Evolutionary conservation across 1,140 invertebrate species (phyloP).

Genomic region (Scylla paramamosain): DNA sequence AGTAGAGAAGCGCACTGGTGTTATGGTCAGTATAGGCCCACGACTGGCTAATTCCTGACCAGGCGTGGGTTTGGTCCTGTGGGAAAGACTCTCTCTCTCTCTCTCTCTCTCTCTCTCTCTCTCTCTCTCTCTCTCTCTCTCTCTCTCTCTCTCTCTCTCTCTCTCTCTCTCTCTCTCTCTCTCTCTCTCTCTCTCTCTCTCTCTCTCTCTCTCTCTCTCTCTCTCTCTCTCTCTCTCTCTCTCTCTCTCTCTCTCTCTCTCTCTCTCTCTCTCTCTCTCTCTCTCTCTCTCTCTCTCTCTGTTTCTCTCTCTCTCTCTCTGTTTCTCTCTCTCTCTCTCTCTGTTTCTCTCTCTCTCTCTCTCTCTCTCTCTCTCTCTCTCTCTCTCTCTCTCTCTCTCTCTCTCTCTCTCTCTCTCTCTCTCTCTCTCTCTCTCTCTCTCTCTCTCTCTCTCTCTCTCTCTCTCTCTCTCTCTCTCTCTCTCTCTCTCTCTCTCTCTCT

Average conservation of each 20-base stretch:
- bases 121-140: background rate
- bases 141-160: background rate
- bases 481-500: background rate
- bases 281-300: background rate
- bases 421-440: background rate
- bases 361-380: background rate
- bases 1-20: too few species aligned
- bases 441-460: slow-evolving; percentile 9
- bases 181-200: background rate
- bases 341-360: slow-evolving; percentile 4
- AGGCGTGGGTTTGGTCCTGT: too few species aligned
- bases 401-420: background rate
- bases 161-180: background rate
- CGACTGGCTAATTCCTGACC: background rate
- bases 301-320: too few species aligned
- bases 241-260: background rate
- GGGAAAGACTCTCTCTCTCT: background rate
- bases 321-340: background rate
- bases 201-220: background rate
- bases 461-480: background rate
- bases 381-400: slow-evolving; percentile 20
- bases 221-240: background rate
- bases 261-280: background rate
- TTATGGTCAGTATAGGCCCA: too few species aligned
- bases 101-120: background rate